Evolutionary conservation across 2,797 vertebrate genomes (phyloP).

Genomic region (Luscinia luscinia): DNA sequence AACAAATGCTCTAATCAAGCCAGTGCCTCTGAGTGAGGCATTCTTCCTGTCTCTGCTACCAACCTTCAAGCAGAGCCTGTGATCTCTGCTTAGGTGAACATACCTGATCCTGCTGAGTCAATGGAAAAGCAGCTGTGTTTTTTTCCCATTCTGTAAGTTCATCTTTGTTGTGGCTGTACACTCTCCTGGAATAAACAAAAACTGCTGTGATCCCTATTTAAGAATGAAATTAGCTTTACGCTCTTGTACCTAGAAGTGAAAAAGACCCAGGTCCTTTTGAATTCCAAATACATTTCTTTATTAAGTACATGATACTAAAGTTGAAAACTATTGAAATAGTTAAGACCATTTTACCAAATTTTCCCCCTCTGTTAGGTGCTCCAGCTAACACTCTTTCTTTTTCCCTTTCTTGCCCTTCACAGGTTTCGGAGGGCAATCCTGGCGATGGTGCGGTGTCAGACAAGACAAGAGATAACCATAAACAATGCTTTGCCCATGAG

Average conservation of each 20-base stretch:
- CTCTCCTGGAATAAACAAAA: not conserved
- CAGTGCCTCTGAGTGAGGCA: not conserved
- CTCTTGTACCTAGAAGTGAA: not conserved
- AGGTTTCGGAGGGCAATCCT: constrained; percentile 88
- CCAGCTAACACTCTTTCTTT: not conserved
- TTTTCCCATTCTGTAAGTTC: not conserved
- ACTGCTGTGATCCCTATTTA: not conserved
- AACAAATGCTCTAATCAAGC: not conserved
- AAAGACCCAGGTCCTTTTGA: not conserved
- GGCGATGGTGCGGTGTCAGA: constrained; percentile 91
- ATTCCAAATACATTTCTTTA: not conserved
- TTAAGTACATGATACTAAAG: not conserved
- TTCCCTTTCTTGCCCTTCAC: not conserved
- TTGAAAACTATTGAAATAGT: not conserved
- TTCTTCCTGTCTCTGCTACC: not conserved
- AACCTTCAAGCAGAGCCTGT: not conserved
- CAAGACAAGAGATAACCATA: constrained; percentile 85
- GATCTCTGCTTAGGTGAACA: not conserved
- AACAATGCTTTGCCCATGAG: constrained; percentile 87
- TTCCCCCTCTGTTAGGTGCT: not conserved
- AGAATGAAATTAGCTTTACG: not conserved
- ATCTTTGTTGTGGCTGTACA: fast-evolving
- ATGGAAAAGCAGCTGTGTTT: not conserved
- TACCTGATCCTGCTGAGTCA: not conserved
- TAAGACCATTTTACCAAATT: not conserved